These are phyloP conservation scores for Hirtodrosophila duncani DNA, from an alignment of 2,888 invertebrate genomes.

Conservation along the genomic window DNA sequence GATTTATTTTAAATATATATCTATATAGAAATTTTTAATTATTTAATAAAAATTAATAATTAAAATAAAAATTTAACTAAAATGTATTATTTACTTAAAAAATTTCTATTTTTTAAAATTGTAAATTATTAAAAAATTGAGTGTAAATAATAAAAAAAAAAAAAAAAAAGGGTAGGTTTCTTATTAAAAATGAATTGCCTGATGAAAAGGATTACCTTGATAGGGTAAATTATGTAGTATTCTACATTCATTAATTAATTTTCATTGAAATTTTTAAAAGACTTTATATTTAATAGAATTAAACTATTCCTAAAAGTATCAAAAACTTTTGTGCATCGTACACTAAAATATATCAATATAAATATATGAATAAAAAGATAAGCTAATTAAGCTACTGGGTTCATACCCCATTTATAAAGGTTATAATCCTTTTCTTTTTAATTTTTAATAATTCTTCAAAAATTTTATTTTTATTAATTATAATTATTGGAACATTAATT, in stretches of 20 bases:
- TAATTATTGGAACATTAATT: slow-evolving; percentile 79
- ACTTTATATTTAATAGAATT: slow-evolving; percentile 81
- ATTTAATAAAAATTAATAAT: not conserved
- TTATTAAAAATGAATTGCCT: slow-evolving; percentile 53
- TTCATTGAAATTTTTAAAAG: slow-evolving; percentile 15
- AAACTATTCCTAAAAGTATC: slow-evolving; percentile 82
- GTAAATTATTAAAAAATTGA: slow-evolving; percentile 12
- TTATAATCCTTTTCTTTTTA: slow-evolving; percentile 80
- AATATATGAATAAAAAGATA: slow-evolving; percentile 77
- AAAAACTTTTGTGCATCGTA: slow-evolving; percentile 83
- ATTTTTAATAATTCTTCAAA: slow-evolving; percentile 79
- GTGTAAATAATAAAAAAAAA: slow-evolving; percentile 27
- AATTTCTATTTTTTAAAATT: not conserved
- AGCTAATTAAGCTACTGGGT: slow-evolving; percentile 80
- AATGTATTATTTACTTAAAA: slow-evolving; percentile 15
- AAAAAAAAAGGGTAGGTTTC: slow-evolving; percentile 9
- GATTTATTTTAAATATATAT: slow-evolving; percentile 27
- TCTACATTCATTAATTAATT: slow-evolving; percentile 29
- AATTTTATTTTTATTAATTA: slow-evolving; percentile 80
- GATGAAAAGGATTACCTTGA: slow-evolving; percentile 82
- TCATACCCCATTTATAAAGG: slow-evolving; percentile 79
- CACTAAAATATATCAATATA: slow-evolving; percentile 80
- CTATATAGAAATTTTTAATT: slow-evolving; percentile 31
- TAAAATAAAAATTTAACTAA: slow-evolving; percentile 15
- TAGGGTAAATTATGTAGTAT: slow-evolving; percentile 77